Base-by-base conservation (phyloP, 2,113 vertebrate species). In the Rhinoderma darwinii region DNA sequence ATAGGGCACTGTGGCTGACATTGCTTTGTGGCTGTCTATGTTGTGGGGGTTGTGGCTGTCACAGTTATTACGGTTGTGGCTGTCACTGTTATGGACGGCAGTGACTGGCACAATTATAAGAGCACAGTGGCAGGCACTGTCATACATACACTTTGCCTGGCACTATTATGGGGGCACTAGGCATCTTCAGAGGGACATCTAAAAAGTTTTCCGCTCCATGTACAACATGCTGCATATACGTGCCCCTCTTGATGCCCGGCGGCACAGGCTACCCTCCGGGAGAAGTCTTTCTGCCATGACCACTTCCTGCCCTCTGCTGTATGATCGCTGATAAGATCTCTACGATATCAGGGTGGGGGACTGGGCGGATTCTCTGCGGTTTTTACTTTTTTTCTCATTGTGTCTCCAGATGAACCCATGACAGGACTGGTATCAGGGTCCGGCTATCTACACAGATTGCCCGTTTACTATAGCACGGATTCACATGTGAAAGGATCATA, bases 331-430 rank as follows among this genome's bases (percentile, higher is more conserved):
- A 81, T 86, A 61, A 72, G 77, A 61, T 75, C 30, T 17, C n/a
- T 27, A n/a, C 11, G n/a, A 56, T 72, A 87, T 87, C 86, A 87
- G 79, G 85, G 85, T 41, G 85, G 70, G 44, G 59, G 84, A 12
- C 76, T 54, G 84, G 85, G 66, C 82, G 86, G 66, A 74, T 39
- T 41, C 50, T 82, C 27, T 17, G 20, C 32, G 79, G 70, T 75
- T 82, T 72, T 43, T 41, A 59, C 63, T 41, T 47, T 81, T 51
- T 66, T 44, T 50, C 47, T 51, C 37, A 15, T 18, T 73, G 43
- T 82, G 35, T 75, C 78, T 47, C 10, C 15, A 44, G 12, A 59
- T 81, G 66, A 87, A 44, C 84, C 75, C 78, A 56, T 84, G 78
- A 30, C 66, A 82, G 11, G 50, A 27, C 37, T 15, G 59, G 25